Percentiles rank a stretch among this genome's conserved stretches.
Evolutionary conservation across 2,113 vertebrate species (phyloP).

Genomic region (Prionailurus bengalensis): DNA sequence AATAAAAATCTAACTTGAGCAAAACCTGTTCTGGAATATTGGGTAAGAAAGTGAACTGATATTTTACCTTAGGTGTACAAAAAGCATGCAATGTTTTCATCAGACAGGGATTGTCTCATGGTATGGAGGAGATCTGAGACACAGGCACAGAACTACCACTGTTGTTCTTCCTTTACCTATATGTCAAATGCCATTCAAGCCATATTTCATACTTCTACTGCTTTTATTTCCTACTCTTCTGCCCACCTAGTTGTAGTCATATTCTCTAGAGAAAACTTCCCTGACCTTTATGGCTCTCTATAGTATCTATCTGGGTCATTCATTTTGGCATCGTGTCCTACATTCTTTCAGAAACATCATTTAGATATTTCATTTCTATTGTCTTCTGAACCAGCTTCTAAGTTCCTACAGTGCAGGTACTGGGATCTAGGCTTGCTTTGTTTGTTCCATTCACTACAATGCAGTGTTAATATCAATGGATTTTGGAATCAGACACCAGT

Average conservation of each 20-base stretch:
- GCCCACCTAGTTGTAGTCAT: background rate
- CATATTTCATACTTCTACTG: too few relatives aligned
- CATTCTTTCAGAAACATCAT: background rate
- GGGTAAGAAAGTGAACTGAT: background rate
- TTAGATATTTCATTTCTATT: background rate
- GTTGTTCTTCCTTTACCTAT: too few relatives aligned
- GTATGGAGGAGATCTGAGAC: background rate
- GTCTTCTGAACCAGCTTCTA: background rate
- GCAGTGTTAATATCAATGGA: background rate
- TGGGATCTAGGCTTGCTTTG: background rate
- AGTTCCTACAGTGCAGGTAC: background rate
- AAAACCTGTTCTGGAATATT: background rate
- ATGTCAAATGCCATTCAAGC: background rate
- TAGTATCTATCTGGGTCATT: background rate
- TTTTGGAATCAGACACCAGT: background rate
- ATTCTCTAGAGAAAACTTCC: background rate
- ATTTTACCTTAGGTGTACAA: background rate
- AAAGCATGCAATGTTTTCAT: background rate
- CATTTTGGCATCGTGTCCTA: background rate
- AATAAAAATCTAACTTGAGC: background rate
- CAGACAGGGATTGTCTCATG: background rate
- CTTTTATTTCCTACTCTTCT: background rate
- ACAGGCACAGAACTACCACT: background rate
- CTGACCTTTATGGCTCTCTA: background rate
- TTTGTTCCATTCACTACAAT: too few relatives aligned